Evolutionary conservation across 1,140 invertebrate genomes (phyloP), one percentile per base, ranked within the genome.

Genomic region (Ruditapes philippinarum): DNA sequence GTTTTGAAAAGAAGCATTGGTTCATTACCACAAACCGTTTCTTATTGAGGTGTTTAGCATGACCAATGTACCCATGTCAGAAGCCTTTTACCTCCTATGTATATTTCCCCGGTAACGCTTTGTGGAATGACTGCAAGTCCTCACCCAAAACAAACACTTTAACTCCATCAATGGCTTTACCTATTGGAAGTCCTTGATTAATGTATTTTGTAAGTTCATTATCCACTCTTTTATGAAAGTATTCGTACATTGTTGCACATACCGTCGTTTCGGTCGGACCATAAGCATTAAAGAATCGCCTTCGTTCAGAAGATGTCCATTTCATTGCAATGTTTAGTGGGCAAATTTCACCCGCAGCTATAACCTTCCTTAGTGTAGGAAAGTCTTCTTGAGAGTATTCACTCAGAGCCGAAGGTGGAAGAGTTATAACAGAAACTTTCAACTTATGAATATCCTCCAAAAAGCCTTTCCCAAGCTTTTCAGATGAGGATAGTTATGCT

Each of bases 231-330:
- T 45, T 45, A 7, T 5, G 42, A 12, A 60, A 78, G 68, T 91
- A 90, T 57, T 93, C 89, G 60, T 91, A 91, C 49, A 87, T 88
- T 19, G 92, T 92, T 19, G 92, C 91, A 38, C 92, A 92, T 19
- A 93, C 92, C 2, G 92, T 93, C 31, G 89, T 83, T 82, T 93
- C 92, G 7, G 92, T 92, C 54, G 91, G 90, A n/a, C 92, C 92
- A 79, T 93, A 93, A 1, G 91, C 91, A 83, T 93, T 93, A 73
- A 92, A 93, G 65, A 93, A 93, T 49, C 73, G 49, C 11, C 85
- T 78, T 17, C 60, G 51, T n/a, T 60, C 54, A n/a, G 79, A 36
- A 25, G 82, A 65, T n/a, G 91, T 90, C 92, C 92, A 93, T 79
- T 91, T 92, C 1, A 92, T 57, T 11, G 92, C 91, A 28, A 84